A percentile compares a stretch with the other conserved stretches of the same genome.
Evolutionary conservation across 2,113 vertebrate genomes (phyloP).

Genomic region (Perca fluviatilis): DNA sequence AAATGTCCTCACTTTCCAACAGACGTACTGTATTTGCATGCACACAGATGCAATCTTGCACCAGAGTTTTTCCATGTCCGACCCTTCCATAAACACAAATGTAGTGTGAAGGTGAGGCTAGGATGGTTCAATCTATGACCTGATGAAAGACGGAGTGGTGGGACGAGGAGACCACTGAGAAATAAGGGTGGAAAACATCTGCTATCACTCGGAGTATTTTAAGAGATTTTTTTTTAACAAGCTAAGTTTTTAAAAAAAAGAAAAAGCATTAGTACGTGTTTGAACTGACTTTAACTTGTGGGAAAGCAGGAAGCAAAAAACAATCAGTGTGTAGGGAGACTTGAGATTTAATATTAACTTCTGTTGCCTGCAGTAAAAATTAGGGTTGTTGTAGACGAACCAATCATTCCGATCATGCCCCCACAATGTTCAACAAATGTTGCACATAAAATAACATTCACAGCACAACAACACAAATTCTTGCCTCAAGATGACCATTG

Average conservation of each 20-base stretch:
- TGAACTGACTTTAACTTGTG: background rate
- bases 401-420: background rate
- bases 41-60: background rate
- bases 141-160: background rate
- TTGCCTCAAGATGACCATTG: background rate
- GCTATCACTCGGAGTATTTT: background rate
- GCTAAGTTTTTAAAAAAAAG: background rate
- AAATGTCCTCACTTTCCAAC: background rate
- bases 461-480: background rate
- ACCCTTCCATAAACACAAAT: conserved; percentile 22
- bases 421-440: background rate
- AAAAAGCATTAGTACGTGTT: background rate
- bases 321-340: background rate
- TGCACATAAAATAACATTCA: conserved; percentile 9
- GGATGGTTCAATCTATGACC: background rate
- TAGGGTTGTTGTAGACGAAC: background rate
- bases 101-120: conserved; percentile 20
- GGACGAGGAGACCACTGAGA: background rate
- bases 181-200: conserved; percentile 7
- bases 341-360: background rate
- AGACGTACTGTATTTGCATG: background rate
- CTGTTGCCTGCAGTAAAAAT: background rate
- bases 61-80: conserved; percentile 22
- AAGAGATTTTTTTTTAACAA: background rate
- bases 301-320: background rate